Base-by-base conservation (phyloP, 2,888 invertebrate species). In the Homarus gammarus region DNA sequence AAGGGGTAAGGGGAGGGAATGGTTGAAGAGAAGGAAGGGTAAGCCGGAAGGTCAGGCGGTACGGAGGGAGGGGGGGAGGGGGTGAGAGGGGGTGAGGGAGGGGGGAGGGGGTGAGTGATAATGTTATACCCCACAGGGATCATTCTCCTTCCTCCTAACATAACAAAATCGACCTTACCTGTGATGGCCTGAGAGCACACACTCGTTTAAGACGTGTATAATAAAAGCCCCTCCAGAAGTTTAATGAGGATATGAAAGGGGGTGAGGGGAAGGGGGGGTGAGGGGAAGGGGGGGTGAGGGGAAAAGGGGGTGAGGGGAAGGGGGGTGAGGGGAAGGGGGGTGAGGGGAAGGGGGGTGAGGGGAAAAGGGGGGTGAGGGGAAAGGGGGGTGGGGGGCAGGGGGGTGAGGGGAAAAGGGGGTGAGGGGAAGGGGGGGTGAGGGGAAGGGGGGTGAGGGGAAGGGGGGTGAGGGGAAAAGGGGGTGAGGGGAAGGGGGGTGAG, bases 161-260 rank as follows among this genome's bases (percentile, higher is more conserved):
- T 44, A 10, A 40, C 6, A 27, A 6, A 38, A 36, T 44, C 44
- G 75, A 8, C 75, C 75, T 75, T 75, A 75, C 8, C 12, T 40
- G 10, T 2, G 44, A 22, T 22, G 40, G 10, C 0, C 22, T 10
- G 2, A 75, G 31, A 15, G 75, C 8, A 5, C 22, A 44, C 44
- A 44, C 22, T 75, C 75, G 40, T 44, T 15, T 31, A 64, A 8
- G 27, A 22, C n/a, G n/a, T 40, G 3, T n/a, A 44, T 49, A 40
- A 49, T 75, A 75, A 44, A 44, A 27, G 49, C 40, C 44, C 40
- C 22, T 22, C n/a, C 31, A 75, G 40, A 75, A 75, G 44, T 75
- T 75, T 75, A 75, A 75, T 75, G 44, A 75, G 44, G 75, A n/a
- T 31, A 31, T 75, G 40, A 49, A 18, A 22, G 3, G 22, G 56